Base-by-base conservation (phyloP, 2,888 invertebrate genomes). In the Ptychoptera contaminata region DNA sequence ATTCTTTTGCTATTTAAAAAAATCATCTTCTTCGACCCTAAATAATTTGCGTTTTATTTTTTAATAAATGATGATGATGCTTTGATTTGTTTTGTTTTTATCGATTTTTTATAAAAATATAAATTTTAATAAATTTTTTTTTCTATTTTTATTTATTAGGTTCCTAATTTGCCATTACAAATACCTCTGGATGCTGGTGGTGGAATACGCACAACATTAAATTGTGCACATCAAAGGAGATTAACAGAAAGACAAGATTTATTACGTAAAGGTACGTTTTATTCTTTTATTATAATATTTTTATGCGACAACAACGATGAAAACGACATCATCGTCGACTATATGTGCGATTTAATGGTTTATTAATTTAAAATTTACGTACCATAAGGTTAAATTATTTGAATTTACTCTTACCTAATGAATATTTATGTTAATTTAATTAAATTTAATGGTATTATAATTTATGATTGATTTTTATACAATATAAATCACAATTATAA, bases 121-220 rank as follows among this genome's bases (percentile, higher is more conserved):
- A 12, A 42, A 32, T 39, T 46, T 46, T 48, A 46, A 36, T 47
- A 50, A 47, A 47, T 48, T 46, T 44, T 44, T 43, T 43, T 39
- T 23, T 8, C 16, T 32, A 39, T 29, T 44, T 46, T 10, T 41
- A 36, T 35, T 38, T 47, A 59, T 36, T 57, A 65, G 64, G 62
- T 65, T 60, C 65, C 64, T 58, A 65, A 63, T 53, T 57, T 58
- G 56, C 58, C 57, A 54, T 53, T 63, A 52, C 59, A 60, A 56
- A 54, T 55, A 53, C 53, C 56, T 54, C 53, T 55, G 48, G 57
- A 58, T 52, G 55, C 55, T 53, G 53, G 23, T 7, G 23, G 23
- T 23, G 23, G 23, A 23, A 23, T 23, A 23, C 23, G 23, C 7
- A 23, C 39, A 32, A 43, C 50, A 44, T 51, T 58, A 53, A 51